Base-by-base conservation (phyloP, 1,140 invertebrate species). In the Coptotermes formosanus region DNA sequence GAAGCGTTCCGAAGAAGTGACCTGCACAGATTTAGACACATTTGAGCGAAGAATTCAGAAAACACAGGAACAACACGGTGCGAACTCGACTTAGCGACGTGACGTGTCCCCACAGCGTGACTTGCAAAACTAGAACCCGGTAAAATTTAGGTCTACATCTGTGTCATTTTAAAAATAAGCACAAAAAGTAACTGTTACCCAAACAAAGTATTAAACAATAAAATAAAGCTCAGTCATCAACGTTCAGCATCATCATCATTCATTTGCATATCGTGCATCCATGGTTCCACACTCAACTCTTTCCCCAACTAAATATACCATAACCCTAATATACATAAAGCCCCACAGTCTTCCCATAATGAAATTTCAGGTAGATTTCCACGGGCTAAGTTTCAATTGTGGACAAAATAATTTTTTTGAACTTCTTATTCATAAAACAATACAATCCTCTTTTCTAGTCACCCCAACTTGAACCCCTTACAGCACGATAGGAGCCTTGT, bases 391-490 rank as follows among this genome's bases (percentile, higher is more conserved):
- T 75, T 75, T 75, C 64, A 75, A 75, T 64, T n/a, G 64, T 75
- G 64, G n/a, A 75, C 64, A 64, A n/a, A 21, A 16, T 48, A 48
- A 12, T 48, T 55, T 55, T 55, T 55, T 75, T 75, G 7, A 30
- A 75, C n/a, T 75, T 30, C 64, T 75, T 30, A 75, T 75, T 75
- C n/a, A 75, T 75, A 75, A 75, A 75, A 75, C 64, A 75, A 75
- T 30, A 30, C 64, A 75, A 75, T 8, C 7, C 64, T 21, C 64
- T 25, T 75, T 75, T 75, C 25, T 75, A 75, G n/a, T n/a, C 0
- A 30, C 64, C 64, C 64, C 64, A 75, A 30, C 64, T 75, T 75
- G 64, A 30, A 75, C 64, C 64, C n/a, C 25, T 75, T 25, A n/a
- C n/a, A 75, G 4, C 52, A 55, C 19, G 52, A 55, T 55, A 55